Conservation (phyloP, 1,140 invertebrate species). For the Drosophila neocordata region DNA sequence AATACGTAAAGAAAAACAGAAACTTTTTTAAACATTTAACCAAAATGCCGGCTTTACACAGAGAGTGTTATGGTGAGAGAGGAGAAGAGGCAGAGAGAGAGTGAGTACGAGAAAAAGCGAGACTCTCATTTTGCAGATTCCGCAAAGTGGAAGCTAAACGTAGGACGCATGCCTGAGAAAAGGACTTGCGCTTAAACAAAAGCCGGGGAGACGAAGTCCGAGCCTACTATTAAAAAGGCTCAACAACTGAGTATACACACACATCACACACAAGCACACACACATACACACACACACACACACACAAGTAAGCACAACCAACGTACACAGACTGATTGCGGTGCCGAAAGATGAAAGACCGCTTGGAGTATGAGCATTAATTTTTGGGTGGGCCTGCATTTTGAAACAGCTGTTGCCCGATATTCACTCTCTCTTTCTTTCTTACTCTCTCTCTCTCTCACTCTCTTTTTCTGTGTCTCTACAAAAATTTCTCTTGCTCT, state of each 20-base stretch:
- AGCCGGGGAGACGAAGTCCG: constrained; percentile 45
- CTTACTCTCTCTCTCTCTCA: not conserved
- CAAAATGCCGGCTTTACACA: not conserved
- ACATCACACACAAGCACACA: constrained; percentile 13
- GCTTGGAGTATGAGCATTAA: constrained; percentile 2
- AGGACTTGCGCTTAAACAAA: constrained; percentile 45
- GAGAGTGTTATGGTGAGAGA: not conserved
- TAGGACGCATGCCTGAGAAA: constrained; percentile 31
- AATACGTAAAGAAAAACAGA: not conserved
- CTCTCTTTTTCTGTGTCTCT: not conserved
- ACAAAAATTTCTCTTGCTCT: too few relatives aligned
- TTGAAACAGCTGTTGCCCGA: constrained; percentile 61
- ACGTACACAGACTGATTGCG: not conserved
- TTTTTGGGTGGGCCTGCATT: constrained; percentile 54
- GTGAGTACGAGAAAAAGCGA: not conserved
- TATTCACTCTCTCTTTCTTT: not conserved
- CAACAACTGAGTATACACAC: constrained; percentile 70
- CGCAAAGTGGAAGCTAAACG: constrained; percentile 42
- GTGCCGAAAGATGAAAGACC: not conserved
- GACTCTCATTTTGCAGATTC: constrained; percentile 49
- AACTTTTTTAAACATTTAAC: constrained; percentile 4
- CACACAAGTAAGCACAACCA: not conserved
- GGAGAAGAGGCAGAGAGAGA: not conserved
- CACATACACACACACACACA: not conserved
- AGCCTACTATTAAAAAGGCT: constrained; percentile 43